Conservation (phyloP, 2,113 vertebrate species). For the Myanophis thanlyinensis region DNA sequence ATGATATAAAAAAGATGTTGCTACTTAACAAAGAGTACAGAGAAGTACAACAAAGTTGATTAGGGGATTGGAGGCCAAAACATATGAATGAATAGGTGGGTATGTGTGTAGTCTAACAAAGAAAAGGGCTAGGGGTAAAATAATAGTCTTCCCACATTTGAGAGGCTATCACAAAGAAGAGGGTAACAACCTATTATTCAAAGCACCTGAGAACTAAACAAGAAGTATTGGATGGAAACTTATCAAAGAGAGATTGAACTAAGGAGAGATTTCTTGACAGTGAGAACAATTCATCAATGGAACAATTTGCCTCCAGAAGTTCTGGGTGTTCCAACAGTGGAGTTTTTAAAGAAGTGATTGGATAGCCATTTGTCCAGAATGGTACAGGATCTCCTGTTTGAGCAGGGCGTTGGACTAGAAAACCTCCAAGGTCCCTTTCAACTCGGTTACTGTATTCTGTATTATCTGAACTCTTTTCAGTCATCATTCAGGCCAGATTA, state of each 20-base stretch:
- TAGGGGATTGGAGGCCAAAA: neutral
- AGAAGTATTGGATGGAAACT: neutral
- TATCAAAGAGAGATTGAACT: neutral
- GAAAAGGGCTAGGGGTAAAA: neutral
- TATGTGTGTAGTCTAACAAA: neutral
- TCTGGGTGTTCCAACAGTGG: neutral
- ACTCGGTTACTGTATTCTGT: neutral
- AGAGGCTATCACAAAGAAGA: neutral
- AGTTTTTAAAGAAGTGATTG: neutral
- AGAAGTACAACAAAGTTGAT: neutral
- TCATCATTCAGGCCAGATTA: neutral
- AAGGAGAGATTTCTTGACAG: neutral
- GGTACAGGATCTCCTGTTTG: neutral
- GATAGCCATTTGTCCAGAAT: neutral
- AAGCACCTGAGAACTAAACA: neutral
- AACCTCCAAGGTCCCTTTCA: neutral
- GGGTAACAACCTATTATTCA: neutral
- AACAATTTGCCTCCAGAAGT: neutral
- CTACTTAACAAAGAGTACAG: neutral
- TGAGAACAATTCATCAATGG: neutral
- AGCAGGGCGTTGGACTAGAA: neutral
- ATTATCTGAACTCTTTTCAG: neutral
- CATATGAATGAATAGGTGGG: neutral
- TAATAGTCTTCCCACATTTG: neutral
- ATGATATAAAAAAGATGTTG: neutral